Evolutionary conservation across 2,113 vertebrate species (phyloP).

Genomic region (Anthoscopus minutus): DNA sequence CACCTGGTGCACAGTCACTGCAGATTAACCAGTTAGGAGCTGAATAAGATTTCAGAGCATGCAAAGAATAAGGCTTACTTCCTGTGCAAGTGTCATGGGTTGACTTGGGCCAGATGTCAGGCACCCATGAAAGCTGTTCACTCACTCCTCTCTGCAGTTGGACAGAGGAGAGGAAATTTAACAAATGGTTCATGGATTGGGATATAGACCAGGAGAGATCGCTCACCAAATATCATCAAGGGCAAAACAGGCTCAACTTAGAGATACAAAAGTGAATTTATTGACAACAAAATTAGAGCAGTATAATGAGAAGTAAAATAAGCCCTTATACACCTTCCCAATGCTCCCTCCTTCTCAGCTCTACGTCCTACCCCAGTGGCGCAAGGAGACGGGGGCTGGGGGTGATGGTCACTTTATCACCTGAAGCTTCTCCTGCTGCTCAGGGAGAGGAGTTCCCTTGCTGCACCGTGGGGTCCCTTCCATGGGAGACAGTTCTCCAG

Average conservation of each 20-base stretch:
- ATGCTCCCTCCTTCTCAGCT: neutral
- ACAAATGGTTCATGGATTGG: neutral
- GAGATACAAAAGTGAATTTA: neutral
- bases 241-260: neutral
- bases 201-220: neutral
- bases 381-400: accelerated
- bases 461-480: neutral
- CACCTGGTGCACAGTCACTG: neutral
- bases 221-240: neutral
- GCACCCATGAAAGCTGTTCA: accelerated
- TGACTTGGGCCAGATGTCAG: neutral
- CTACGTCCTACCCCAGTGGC: neutral
- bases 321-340: neutral
- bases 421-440: neutral
- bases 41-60: neutral
- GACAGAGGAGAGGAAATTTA: neutral
- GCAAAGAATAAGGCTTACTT: neutral
- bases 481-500: neutral
- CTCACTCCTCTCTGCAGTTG: neutral
- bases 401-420: neutral
- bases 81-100: neutral
- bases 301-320: neutral
- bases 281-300: neutral
- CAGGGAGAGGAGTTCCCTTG: neutral
- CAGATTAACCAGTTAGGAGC: neutral